A percentile compares a stretch with the other conserved stretches of the same genome.
Conservation (phyloP, 2,888 invertebrate species). For the Gandaritis pyraliata region DNA sequence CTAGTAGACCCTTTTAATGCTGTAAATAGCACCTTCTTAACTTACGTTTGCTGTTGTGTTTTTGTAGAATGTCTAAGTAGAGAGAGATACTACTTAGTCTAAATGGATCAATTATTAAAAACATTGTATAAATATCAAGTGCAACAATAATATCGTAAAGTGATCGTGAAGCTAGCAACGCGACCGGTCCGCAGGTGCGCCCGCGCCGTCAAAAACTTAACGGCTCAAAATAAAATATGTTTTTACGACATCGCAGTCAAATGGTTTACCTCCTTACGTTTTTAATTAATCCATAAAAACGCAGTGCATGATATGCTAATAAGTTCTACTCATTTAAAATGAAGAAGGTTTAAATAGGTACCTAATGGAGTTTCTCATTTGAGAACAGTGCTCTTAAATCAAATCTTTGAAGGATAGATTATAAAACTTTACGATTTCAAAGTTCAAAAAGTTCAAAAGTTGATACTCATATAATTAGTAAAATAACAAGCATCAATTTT, state of each 20-base stretch:
- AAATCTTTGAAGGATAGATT: no score
- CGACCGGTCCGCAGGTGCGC: constrained; percentile 19
- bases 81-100: no score
- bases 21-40: no score
- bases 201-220: constrained; percentile 17
- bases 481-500: no score
- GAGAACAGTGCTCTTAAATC: no score
- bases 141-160: neutral
- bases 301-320: neutral
- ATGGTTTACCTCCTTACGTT: constrained; percentile 16
- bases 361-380: no score
- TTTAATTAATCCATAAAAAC: constrained; percentile 25
- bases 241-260: constrained; percentile 19
- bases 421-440: no score
- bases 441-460: no score
- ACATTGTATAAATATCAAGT: constrained; percentile 16
- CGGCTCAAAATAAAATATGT: constrained; percentile 17
- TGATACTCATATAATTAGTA: no score
- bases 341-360: neutral
- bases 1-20: no score
- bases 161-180: neutral
- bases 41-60: no score
- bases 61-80: no score
- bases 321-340: neutral
- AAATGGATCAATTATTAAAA: neutral